These are phyloP conservation scores for Petroica traversi DNA, from an alignment of 2,113 vertebrate species.

Conservation along the genomic window DNA sequence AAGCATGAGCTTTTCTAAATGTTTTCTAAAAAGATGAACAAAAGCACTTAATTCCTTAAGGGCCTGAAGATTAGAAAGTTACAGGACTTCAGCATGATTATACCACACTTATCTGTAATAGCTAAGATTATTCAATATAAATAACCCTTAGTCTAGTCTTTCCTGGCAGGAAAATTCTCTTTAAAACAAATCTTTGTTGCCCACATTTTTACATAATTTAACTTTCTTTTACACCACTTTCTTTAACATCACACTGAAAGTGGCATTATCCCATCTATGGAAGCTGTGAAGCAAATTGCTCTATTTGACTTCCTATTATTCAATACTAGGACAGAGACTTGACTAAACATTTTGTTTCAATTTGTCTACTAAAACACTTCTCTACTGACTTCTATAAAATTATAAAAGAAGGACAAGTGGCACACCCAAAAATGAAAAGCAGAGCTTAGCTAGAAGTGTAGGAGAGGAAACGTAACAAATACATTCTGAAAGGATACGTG, in stretches of 20 bases:
- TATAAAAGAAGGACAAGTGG: neutral
- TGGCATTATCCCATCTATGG: neutral
- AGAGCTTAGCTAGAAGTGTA: neutral
- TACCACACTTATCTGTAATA: neutral
- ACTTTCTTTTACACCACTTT: neutral
- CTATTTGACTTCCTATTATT: neutral
- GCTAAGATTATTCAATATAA: neutral
- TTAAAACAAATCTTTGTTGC: neutral
- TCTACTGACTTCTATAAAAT: neutral
- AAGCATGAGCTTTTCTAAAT: neutral
- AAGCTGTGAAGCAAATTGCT: neutral
- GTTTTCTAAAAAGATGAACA: neutral
- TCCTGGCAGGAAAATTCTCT: neutral
- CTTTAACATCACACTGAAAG: neutral
- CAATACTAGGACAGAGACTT: neutral
- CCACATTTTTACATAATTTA: neutral
- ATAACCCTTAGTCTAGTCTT: neutral
- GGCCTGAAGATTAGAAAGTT: neutral
- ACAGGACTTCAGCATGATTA: neutral
- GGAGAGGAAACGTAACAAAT: neutral
- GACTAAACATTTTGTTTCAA: neutral
- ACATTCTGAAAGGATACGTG: conserved; percentile 81
- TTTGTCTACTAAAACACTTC: neutral
- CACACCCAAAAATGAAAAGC: neutral
- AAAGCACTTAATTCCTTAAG: neutral